phyloP scores from a whole-genome alignment of 1,140 invertebrate genomes.

The honey bee (Apis mellifera) region DNA sequence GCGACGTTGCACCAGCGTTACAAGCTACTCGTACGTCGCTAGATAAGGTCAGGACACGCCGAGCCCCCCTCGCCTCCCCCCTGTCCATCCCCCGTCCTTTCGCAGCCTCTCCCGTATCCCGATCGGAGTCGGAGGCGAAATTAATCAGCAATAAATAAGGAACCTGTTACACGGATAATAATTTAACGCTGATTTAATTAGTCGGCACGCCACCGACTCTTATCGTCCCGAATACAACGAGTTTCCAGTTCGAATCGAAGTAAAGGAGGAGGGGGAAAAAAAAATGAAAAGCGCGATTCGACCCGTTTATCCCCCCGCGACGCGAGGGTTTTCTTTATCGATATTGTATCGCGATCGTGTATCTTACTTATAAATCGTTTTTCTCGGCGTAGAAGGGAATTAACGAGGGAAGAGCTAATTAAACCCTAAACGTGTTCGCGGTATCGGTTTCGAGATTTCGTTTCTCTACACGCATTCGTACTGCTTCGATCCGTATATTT shows the following conservation, averaged over 20 bases:
- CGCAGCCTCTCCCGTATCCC: not conserved
- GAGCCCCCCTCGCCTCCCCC: not conserved
- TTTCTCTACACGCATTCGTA: too few relatives aligned
- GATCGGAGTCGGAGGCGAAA: constrained; percentile 2
- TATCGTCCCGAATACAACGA: not conserved
- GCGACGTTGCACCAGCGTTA: constrained; percentile 48
- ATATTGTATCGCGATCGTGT: not conserved
- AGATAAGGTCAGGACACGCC: constrained; percentile 55
- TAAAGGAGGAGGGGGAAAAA: too few relatives aligned
- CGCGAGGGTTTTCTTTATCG: not conserved
- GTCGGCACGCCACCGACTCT: not conserved
- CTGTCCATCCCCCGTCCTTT: constrained; percentile 9
- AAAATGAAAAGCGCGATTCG: not conserved
- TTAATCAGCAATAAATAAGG: constrained; percentile 36
- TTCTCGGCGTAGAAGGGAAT: not conserved
- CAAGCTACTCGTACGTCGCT: constrained; percentile 44
- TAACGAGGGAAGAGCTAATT: not conserved
- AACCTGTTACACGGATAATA: constrained; percentile 31
- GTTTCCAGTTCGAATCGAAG: not conserved
- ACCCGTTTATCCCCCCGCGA: not conserved
- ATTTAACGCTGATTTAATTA: constrained; percentile 42
- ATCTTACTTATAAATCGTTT: not conserved
- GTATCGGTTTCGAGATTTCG: not conserved
- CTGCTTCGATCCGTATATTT: too few relatives aligned
- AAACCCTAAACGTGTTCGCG: not conserved